Evolutionary conservation across 2,797 vertebrate species (phyloP), one percentile per base, ranked within the genome.

Genomic region (Lagodon rhomboides): DNA sequence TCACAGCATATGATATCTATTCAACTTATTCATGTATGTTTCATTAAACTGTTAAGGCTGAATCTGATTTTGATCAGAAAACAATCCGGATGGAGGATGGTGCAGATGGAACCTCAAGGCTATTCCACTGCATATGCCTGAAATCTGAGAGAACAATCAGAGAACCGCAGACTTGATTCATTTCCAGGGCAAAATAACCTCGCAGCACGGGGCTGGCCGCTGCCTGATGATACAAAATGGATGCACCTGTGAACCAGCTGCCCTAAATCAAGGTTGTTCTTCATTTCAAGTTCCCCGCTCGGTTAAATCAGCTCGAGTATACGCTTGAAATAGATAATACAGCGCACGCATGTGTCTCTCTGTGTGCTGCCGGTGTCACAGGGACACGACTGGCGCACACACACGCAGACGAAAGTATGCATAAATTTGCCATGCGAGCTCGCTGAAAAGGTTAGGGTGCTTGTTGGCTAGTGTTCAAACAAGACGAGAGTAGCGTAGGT

Each of bases 161-260:
- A 68, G 59, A 53, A 12, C 18, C 17, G n/a, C 62, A 59, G 25
- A 67, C 80, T 49, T 67, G 50, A 81, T 73, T 75, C 17, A 68
- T 72, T 82, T 85, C 61, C 76, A 84, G 68, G 62, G 38, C 34
- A 77, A 76, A 67, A 75, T 71, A 74, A 68, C 53, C 22, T 44
- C 60, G 70, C 47, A 44, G 59, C 43, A 43, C 49, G 59, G 80
- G 47, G 51, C 53, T 17, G n/a, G 58, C 72, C 23, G 10, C 77
- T 68, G 38, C 27, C 68, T 83, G 74, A 85, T 75, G 41, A 78
- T 70, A 70, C 51, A 71, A 82, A 83, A 77, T 69, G 60, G 46
- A 80, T 77, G 71, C 66, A 86, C 82, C 79, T 84, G 82, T 60
- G 58, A 64, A 79, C 61, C 79, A 80, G 66, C 65, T 82, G 50